Evolutionary conservation across 2,888 invertebrate species (phyloP).

Genomic region (Drosophila dives): DNA sequence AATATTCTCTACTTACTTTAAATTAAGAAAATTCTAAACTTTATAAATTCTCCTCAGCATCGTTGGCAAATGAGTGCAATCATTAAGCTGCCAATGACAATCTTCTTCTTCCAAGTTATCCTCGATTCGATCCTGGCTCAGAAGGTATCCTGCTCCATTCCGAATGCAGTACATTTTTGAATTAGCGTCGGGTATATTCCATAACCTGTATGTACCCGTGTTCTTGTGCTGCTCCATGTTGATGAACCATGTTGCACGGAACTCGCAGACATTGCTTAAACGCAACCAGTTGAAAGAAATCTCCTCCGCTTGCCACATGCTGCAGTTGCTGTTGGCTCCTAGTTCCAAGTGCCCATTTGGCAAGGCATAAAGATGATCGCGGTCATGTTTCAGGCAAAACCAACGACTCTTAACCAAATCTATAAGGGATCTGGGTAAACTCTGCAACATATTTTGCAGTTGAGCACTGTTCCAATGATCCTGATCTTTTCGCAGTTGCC

Average conservation of each 20-base stretch:
- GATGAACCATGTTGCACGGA: slow-evolving; percentile 35
- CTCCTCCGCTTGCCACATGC: slow-evolving; percentile 50
- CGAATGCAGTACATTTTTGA: slow-evolving; percentile 36
- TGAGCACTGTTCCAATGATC: slow-evolving; percentile 17
- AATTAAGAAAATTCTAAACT: background rate
- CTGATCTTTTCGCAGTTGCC: slow-evolving; percentile 14
- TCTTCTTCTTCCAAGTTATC: background rate
- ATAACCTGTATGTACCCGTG: slow-evolving; percentile 14
- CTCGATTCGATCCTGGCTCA: background rate
- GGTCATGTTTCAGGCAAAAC: slow-evolving; percentile 60
- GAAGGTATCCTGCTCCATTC: slow-evolving; percentile 20
- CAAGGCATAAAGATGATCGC: slow-evolving; percentile 36
- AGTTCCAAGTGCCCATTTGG: slow-evolving; percentile 22
- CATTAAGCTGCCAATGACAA: slow-evolving; percentile 62
- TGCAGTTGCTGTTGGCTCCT: slow-evolving; percentile 57
- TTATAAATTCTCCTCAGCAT: background rate
- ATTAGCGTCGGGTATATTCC: slow-evolving; percentile 4
- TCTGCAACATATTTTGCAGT: slow-evolving; percentile 70
- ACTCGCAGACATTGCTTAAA: slow-evolving; percentile 45
- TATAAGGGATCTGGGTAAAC: slow-evolving; percentile 47
- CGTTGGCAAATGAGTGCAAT: slow-evolving; percentile 57
- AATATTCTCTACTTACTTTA: too few species aligned
- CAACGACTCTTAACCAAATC: slow-evolving; percentile 44
- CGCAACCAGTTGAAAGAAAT: slow-evolving; percentile 16
- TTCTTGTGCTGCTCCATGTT: slow-evolving; percentile 18